Conservation (phyloP, 1,140 invertebrate species). For the Lepidurus couesii region DNA sequence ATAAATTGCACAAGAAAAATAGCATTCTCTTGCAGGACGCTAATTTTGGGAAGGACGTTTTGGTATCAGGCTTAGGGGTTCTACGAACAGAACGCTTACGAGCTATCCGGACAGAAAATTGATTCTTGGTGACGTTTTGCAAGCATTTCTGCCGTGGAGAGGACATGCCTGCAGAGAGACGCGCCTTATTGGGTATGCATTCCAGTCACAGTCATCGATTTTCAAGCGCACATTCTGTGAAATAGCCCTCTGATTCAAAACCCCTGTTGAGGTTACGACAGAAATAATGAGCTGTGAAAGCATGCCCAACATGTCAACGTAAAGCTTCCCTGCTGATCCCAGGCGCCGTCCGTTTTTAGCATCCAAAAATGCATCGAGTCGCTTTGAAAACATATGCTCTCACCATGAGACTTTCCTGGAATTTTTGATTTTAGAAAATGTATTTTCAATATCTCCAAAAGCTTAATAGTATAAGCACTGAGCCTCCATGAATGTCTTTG, state of each 20-base stretch:
- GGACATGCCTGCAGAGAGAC: not conserved
- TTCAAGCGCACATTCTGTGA: not conserved
- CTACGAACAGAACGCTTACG: no score
- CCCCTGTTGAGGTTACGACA: not conserved
- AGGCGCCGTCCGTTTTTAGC: not conserved
- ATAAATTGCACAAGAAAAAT: not conserved
- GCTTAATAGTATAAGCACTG: not conserved
- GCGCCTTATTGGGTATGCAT: slow-evolving; percentile 12
- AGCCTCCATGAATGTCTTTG: slow-evolving; percentile 12
- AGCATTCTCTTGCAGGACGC: not conserved
- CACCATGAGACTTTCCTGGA: not conserved
- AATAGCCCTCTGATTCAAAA: slow-evolving; percentile 4
- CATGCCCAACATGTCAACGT: not conserved
- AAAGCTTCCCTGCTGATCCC: slow-evolving; percentile 14
- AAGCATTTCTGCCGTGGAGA: not conserved
- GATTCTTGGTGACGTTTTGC: no score
- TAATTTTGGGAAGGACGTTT: no score
- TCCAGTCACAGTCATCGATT: not conserved
- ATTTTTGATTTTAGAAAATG: not conserved
- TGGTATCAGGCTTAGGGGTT: no score
- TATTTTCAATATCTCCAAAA: not conserved
- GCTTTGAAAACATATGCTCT: no score
- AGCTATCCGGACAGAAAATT: no score
- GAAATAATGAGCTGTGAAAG: slow-evolving; percentile 9
- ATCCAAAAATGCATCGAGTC: not conserved